A percentile compares a stretch with the other conserved stretches of the same genome.
Conservation (phyloP, 2,797 vertebrate genomes). For the Hippocampus kuda region DNA sequence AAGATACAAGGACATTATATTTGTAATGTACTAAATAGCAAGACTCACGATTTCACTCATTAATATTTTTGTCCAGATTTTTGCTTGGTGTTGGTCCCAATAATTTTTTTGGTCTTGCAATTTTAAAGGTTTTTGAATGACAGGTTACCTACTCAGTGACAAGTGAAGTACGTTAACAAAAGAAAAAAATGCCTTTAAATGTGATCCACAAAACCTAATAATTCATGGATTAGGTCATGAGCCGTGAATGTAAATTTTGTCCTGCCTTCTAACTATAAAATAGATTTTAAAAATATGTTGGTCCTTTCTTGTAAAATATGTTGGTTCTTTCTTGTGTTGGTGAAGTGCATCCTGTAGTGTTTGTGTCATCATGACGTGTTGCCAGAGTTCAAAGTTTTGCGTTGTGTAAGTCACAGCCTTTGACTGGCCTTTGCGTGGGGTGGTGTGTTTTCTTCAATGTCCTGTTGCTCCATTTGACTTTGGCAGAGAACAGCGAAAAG, state of each 20-base stretch:
- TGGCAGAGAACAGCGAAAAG: conserved; percentile 48
- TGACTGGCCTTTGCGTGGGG: conserved; percentile 30
- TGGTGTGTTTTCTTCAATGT: conserved; percentile 40
- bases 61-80: neutral
- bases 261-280: neutral
- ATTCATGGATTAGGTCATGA: neutral
- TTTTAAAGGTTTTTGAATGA: neutral
- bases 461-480: conserved; percentile 56
- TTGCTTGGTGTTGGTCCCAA: neutral
- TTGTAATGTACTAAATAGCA: neutral
- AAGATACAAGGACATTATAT: neutral
- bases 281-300: neutral
- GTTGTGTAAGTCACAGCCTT: neutral
- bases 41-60: neutral
- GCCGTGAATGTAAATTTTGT: neutral
- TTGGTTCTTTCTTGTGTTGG: neutral
- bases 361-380: neutral
- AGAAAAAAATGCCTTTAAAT: neutral
- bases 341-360: neutral
- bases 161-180: neutral
- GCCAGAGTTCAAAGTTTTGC: neutral
- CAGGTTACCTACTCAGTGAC: neutral
- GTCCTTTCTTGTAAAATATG: neutral
- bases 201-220: neutral
- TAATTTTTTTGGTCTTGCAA: neutral